Base-by-base conservation (phyloP, 2,888 invertebrate species). In the Aplocera efformata region DNA sequence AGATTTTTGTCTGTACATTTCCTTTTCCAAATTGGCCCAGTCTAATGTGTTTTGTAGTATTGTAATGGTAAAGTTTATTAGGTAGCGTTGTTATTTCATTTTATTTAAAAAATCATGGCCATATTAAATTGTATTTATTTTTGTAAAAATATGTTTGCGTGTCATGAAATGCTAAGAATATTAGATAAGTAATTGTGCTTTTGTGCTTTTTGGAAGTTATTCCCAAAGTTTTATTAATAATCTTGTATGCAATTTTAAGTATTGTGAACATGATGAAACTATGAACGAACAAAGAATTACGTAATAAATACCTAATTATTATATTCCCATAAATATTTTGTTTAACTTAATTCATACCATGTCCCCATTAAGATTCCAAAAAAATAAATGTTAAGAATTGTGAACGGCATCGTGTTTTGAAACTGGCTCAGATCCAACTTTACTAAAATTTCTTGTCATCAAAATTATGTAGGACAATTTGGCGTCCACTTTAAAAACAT, bases 401-500 rank as follows among this genome's bases (percentile, higher is more conserved):
- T 75, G 77, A 75, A 42, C 73, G 70, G 72, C 66, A 62, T 53
- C 41, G 50, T 66, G 32, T 33, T 33, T 39, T 9, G 9, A 13
- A 36, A 30, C 38, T 84, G 85, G 85, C 80, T 37, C 9, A 21
- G 35, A 21, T 76, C 85, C 85, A 86, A 78, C 63, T 70, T 67
- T 66, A 62, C 60, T 70, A 64, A 72, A 60, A 76, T 79, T 76
- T 79, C 68, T 71, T 81, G 77, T 72, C 80, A 81, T 81, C 77
- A 79, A 78, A 77, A 79, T 81, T 74, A 84, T 83, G 73, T 80
- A 78, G 81, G 78, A 79, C 84, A 77, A 83, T 84, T 80, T 82
- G 77, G 79, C 78, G 76, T 65, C 70, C 72, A 72, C 67, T 75
- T 80, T 79, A 72, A 79, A 80, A 81, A 77, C 73, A 69, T n/a